Percentiles rank a stretch among this genome's conserved stretches.
These are phyloP conservation scores for Carcharodon carcharias DNA, from an alignment of 2,797 vertebrate species.

Conservation along the genomic window DNA sequence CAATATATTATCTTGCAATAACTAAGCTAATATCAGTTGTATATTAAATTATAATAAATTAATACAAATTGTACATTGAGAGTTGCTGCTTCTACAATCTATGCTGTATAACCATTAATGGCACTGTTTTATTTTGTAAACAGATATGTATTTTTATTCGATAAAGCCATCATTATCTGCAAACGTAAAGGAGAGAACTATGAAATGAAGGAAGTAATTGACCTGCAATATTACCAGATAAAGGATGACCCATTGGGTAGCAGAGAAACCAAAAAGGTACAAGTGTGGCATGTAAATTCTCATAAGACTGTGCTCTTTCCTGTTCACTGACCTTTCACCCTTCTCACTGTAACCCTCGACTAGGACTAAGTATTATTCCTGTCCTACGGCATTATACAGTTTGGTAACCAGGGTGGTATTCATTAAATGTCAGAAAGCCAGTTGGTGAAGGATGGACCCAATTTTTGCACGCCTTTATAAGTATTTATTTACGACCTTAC, in stretches of 20 bases:
- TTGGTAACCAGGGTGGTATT: not conserved
- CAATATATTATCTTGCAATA: not conserved
- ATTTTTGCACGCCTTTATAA: no score
- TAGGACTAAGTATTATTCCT: not conserved
- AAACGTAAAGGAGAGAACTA: conserved; percentile 83
- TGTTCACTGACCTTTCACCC: not conserved
- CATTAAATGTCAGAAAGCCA: no score
- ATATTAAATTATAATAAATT: not conserved
- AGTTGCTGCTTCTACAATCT: not conserved
- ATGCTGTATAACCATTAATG: not conserved
- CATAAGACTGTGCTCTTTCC: not conserved
- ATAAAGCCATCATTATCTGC: conserved; percentile 84
- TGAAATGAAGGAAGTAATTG: conserved; percentile 77
- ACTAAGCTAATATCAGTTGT: not conserved
- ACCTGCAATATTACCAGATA: conserved; percentile 74
- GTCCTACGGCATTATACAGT: no score
- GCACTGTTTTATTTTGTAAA: conserved; percentile 33
- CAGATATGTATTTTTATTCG: conserved; percentile 86
- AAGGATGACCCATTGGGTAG: conserved; percentile 67
- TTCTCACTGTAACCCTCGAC: not conserved
- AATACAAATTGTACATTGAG: not conserved
- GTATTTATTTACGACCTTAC: no score
- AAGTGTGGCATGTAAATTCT: not conserved
- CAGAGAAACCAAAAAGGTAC: conserved; percentile 81
- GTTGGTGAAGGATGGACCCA: no score